Evolutionary conservation across 1,140 invertebrate species (phyloP), one percentile per base, ranked within the genome.

Genomic region (Hormaphis cornu): DNA sequence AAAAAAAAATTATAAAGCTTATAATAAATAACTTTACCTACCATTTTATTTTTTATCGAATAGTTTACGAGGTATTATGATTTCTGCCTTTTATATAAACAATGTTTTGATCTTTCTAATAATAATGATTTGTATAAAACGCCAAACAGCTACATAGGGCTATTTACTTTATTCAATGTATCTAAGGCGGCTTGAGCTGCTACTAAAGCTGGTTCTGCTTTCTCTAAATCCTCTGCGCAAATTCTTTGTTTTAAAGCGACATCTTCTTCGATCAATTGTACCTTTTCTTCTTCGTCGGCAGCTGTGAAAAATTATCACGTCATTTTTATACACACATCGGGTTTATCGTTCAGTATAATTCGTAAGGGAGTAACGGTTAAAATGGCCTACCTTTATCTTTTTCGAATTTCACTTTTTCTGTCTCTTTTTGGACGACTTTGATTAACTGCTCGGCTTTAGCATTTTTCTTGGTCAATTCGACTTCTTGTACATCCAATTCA

Each of bases 121-220:
- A n/a, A n/a, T n/a, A n/a, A n/a, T n/a, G n/a, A n/a, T n/a, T n/a
- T n/a, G n/a, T n/a, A n/a, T n/a, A n/a, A n/a, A n/a, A n/a, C n/a
- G n/a, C n/a, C n/a, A n/a, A n/a, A n/a, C n/a, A n/a, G n/a, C n/a
- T n/a, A n/a, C n/a, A n/a, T n/a, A n/a, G n/a, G n/a, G n/a, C n/a
- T n/a, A n/a, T 52, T 72, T 73, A 86, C 86, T 80, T 97, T 97
- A 77, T 97, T 95, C 1, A 97, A 78, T 0, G 93, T 97, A 75
- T 96, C 89, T 40, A 97, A 80, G 40, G 95, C 94, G 74, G 89
- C 91, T 76, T 90, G 87, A 1, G 95, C 94, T 26, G 91, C 91
- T 8, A 87, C 77, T 10, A 97, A 80, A 1, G 93, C 93, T 1
- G 95, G 95, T 77, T 96, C 91, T 14, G 94, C 93, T 76, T 90